Conservation (phyloP, 2,113 vertebrate species). For the Entomyzon cyanotis region DNA sequence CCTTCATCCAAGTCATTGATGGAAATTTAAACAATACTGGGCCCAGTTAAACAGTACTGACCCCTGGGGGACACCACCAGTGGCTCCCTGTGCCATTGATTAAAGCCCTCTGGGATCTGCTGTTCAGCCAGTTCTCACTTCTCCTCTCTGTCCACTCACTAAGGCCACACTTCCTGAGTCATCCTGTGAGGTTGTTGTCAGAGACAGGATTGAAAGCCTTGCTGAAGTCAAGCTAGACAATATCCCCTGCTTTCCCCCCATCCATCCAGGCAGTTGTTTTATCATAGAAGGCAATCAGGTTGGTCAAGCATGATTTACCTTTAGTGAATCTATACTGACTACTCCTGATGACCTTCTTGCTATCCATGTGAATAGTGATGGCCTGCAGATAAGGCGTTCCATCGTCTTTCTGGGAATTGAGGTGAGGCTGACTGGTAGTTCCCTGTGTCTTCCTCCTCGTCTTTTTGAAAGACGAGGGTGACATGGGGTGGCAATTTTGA, state of each 20-base stretch:
- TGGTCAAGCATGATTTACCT: neutral
- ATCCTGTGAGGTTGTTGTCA: neutral
- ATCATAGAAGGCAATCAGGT: neutral
- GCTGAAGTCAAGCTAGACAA: too few species aligned
- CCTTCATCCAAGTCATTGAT: neutral
- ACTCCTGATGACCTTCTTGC: neutral
- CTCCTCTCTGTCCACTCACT: neutral
- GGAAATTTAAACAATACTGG: neutral
- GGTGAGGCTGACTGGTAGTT: fast-evolving
- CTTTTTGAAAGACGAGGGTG: neutral
- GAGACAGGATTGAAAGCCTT: neutral
- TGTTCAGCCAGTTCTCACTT: neutral
- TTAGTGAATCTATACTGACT: neutral
- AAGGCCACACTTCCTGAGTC: neutral
- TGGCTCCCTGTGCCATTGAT: neutral
- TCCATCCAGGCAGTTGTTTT: neutral
- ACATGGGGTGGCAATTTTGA: too few species aligned
- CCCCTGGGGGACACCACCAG: neutral
- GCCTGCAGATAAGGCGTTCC: neutral
- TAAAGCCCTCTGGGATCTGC: neutral
- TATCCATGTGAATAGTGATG: neutral
- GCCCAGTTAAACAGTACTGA: fast-evolving
- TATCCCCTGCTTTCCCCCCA: neutral
- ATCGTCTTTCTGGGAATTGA: neutral
- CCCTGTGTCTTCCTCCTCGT: fast-evolving